Base-by-base conservation (phyloP, 1,140 invertebrate species). In the Bradysia coprophila region DNA sequence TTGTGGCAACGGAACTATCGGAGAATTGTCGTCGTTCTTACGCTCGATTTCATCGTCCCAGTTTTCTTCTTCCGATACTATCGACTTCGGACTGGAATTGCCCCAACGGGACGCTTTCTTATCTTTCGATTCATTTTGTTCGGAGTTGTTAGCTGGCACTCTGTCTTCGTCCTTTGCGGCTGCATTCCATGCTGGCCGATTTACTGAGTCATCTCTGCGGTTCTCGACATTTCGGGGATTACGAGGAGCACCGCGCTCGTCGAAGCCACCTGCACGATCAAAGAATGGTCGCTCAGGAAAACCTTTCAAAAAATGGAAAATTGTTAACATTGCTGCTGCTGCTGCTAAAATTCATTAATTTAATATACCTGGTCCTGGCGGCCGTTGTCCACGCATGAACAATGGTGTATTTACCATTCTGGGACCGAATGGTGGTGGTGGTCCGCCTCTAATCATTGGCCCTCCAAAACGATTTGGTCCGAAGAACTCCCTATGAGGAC, bases 221-320 rank as follows among this genome's bases (percentile, higher is more conserved):
- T 59, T 21, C 50, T 38, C 13, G 40, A 48, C 22, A 55, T 57
- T 31, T 34, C 23, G n/a, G 24, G 56, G 50, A 0, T 57, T 53
- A 31, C 64, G 61, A 32, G 55, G 56, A 38, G 63, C 64, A 36
- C 64, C 56, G 37, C 65, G 62, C 22, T 54, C 47, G 28, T 46
- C 40, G 28, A 6, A 5, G 18, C 51, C 45, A 39, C 49, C 48
- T 34, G 56, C 40, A 37, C 48, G 31, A 19, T 57, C 54, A 36
- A 66, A 53, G 45, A 53, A 51, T 46, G 55, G 50, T 24, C 56
- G 46, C 48, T 63, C 53, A 65, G 67, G 42, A 46, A 64, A 44
- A 61, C 59, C 38, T 41, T 13, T 28, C 6, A 8, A 28, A 28
- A 28, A 28, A 28, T 8, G 13, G 13, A 28, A 28, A 6, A 28